Evolutionary conservation across 2,797 vertebrate genomes (phyloP).

Genomic region (Sylvia borin): DNA sequence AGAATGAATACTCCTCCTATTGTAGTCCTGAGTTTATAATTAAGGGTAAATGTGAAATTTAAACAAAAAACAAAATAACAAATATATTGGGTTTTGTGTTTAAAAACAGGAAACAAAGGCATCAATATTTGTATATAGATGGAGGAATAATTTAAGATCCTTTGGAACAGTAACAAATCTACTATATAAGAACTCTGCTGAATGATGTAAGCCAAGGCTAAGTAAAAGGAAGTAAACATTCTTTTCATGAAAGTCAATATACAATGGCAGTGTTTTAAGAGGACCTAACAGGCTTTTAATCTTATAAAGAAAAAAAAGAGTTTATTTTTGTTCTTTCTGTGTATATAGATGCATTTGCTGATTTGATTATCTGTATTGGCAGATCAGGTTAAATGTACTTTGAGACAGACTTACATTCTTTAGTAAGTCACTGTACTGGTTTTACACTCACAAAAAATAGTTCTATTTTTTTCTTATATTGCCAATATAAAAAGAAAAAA

Average conservation of each 20-base stretch:
- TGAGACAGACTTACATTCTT: slow-evolving; percentile 29
- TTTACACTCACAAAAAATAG: slow-evolving; percentile 44
- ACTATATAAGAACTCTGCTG: slow-evolving; percentile 36
- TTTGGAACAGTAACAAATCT: slow-evolving; percentile 45
- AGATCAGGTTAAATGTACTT: slow-evolving; percentile 51
- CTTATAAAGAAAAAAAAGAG: slow-evolving; percentile 54
- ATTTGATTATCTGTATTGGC: slow-evolving; percentile 65
- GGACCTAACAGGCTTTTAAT: slow-evolving; percentile 65
- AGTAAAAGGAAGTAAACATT: slow-evolving; percentile 72
- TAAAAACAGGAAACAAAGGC: slow-evolving; percentile 52
- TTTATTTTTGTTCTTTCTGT: slow-evolving; percentile 77
- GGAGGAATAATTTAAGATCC: slow-evolving; percentile 35
- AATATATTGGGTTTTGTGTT: slow-evolving; percentile 29
- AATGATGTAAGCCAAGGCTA: slow-evolving; percentile 58
- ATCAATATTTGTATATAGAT: slow-evolving; percentile 47
- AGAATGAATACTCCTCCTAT: slow-evolving; percentile 71
- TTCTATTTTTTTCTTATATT: not conserved
- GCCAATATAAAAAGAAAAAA: not conserved
- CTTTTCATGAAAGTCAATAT: slow-evolving; percentile 73
- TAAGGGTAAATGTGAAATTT: slow-evolving; percentile 60
- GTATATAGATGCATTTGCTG: slow-evolving; percentile 66
- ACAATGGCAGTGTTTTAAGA: slow-evolving; percentile 68
- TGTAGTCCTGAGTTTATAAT: slow-evolving; percentile 71
- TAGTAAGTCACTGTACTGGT: slow-evolving; percentile 4
- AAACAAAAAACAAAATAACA: slow-evolving; percentile 34